These are phyloP conservation scores for Lontra canadensis DNA, from an alignment of 2,113 vertebrate species.

Conservation along the genomic window DNA sequence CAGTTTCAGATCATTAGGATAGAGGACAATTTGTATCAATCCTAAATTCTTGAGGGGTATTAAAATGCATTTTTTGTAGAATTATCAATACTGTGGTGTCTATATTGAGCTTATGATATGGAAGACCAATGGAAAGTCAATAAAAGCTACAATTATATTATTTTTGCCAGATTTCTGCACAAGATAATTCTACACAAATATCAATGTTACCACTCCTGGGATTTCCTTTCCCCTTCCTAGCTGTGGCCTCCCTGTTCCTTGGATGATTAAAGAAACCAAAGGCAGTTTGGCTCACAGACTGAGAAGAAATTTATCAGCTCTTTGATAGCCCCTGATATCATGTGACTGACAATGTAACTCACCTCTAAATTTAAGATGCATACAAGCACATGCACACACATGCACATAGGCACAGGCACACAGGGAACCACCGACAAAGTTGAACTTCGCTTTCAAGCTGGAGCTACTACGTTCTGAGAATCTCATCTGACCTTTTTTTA, in stretches of 20 bases:
- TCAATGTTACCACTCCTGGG: not conserved
- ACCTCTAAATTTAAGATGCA: constrained; percentile 18
- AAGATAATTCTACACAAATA: constrained; percentile 1
- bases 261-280: constrained; percentile 27
- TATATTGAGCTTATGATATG: constrained; percentile 14
- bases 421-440: not conserved
- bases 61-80: constrained; percentile 62
- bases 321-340: not conserved
- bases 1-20: constrained; percentile 54
- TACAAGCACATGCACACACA: not conserved
- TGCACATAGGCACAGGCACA: not conserved
- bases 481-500: constrained; percentile 36
- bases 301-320: constrained; percentile 5
- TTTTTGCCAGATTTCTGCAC: constrained; percentile 54
- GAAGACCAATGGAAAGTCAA: constrained; percentile 42
- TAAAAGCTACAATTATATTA: constrained; percentile 7
- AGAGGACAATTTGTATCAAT: constrained; percentile 38
- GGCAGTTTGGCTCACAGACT: constrained; percentile 27
- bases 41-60: constrained; percentile 40
- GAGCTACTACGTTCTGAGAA: not conserved
- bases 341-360: not conserved
- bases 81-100: constrained; percentile 28
- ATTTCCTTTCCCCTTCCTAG: constrained; percentile 40
- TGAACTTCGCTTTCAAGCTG: not conserved
- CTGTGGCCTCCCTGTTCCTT: not conserved